These are phyloP conservation scores for Miichthys miiuy DNA, from an alignment of 2,797 vertebrate genomes.

Conservation along the genomic window DNA sequence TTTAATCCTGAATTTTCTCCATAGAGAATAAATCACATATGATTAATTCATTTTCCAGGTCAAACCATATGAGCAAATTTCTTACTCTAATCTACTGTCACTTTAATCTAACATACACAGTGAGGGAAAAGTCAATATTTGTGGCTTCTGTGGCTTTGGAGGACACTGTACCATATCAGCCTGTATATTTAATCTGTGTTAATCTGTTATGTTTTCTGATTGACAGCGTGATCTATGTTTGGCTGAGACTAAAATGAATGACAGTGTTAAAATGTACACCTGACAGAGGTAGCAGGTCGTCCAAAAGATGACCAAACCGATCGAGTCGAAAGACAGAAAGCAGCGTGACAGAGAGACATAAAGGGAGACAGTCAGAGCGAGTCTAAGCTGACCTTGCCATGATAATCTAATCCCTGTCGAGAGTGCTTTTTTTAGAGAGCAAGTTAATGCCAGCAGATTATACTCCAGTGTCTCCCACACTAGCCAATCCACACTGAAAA, in stretches of 20 bases:
- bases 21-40: neutral
- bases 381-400: conserved; percentile 86
- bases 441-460: conserved; percentile 90
- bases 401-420: conserved; percentile 90
- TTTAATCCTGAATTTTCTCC: neutral
- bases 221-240: neutral
- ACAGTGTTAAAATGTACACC: neutral
- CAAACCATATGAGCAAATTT: neutral
- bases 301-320: conserved; percentile 20
- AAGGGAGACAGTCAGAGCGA: conserved; percentile 75
- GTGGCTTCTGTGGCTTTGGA: conserved; percentile 9
- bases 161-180: neutral
- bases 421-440: conserved; percentile 90
- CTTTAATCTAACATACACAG: conserved; percentile 14
- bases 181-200: conserved; percentile 43
- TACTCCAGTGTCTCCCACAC: conserved; percentile 83
- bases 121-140: conserved; percentile 4
- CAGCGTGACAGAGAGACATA: conserved; percentile 69
- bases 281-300: conserved; percentile 9
- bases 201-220: conserved; percentile 29
- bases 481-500: conserved; percentile 81
- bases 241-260: conserved; percentile 7
- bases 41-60: conserved; percentile 6
- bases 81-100: conserved; percentile 7
- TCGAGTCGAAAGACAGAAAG: conserved; percentile 61